A percentile compares a stretch with the other conserved stretches of the same genome.
These are phyloP conservation scores for Chloropsis cyanopogon DNA, from an alignment of 2,113 vertebrate genomes.

Conservation along the genomic window DNA sequence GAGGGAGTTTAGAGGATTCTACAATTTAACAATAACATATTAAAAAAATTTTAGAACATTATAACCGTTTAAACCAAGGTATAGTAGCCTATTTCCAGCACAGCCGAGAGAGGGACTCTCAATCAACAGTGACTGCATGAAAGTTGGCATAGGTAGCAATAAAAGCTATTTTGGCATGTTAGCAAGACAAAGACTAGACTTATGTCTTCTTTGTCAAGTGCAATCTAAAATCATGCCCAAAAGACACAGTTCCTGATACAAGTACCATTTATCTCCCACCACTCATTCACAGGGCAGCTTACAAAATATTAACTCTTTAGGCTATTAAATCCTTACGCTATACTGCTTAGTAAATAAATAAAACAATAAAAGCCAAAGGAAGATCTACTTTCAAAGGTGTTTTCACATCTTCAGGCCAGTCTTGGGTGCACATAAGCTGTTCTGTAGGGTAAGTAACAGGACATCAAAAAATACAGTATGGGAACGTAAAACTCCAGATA, in stretches of 20 bases:
- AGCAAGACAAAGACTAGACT: not conserved
- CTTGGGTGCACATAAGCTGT: not conserved
- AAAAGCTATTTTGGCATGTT: not conserved
- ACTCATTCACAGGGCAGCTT: not conserved
- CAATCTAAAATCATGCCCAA: not conserved
- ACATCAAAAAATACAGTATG: not conserved
- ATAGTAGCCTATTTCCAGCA: not conserved
- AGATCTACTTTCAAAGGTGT: not conserved
- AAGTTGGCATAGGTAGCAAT: fast-evolving
- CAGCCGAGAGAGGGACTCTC: not conserved
- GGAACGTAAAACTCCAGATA: not conserved
- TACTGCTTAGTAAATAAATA: not conserved
- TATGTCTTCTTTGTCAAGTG: not conserved
- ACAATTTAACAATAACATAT: not conserved
- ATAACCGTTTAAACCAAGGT: not conserved
- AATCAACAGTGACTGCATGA: not conserved
- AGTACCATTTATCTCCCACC: not conserved
- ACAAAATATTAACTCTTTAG: not conserved
- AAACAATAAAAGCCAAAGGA: not conserved
- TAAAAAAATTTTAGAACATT: not conserved
- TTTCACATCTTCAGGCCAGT: not conserved
- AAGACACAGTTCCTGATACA: not conserved
- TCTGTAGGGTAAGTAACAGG: not conserved
- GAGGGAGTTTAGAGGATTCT: not conserved
- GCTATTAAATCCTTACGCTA: not conserved